Conservation (phyloP, 2,797 vertebrate species). For the Melanotaenia maccullochi region DNA sequence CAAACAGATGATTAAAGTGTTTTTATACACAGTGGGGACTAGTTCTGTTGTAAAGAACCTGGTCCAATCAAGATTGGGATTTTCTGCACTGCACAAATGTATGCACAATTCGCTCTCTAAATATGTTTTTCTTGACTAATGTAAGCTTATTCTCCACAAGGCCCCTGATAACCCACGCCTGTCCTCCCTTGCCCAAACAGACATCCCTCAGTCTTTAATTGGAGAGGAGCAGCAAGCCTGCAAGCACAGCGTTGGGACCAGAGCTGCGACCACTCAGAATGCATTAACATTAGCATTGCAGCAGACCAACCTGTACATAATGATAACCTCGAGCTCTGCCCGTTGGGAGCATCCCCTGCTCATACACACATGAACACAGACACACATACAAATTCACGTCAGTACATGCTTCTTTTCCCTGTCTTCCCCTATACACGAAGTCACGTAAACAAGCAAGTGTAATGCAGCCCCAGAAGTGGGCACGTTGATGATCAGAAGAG, state of each 20-base stretch:
- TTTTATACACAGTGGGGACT: slow-evolving; percentile 28
- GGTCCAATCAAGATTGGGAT: slow-evolving; percentile 49
- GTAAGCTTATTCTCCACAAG: slow-evolving; percentile 62
- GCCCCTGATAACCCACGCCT: slow-evolving; percentile 56
- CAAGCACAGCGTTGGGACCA: slow-evolving; percentile 64
- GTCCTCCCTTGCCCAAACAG: slow-evolving; percentile 66
- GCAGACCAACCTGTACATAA: slow-evolving; percentile 71
- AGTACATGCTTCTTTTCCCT: slow-evolving; percentile 48
- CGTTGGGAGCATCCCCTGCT: slow-evolving; percentile 63
- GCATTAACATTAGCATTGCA: slow-evolving; percentile 79
- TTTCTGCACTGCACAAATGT: slow-evolving; percentile 43
- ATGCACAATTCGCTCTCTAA: slow-evolving; percentile 63
- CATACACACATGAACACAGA: slow-evolving; percentile 37
- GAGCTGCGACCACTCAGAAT: slow-evolving; percentile 64
- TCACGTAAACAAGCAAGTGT: slow-evolving; percentile 76
- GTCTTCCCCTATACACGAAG: slow-evolving; percentile 51
- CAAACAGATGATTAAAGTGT: slow-evolving; percentile 15
- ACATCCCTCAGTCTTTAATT: slow-evolving; percentile 76
- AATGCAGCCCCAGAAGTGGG: slow-evolving; percentile 66
- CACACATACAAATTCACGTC: slow-evolving; percentile 15
- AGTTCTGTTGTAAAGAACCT: slow-evolving; percentile 41
- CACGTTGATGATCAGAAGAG: slow-evolving; percentile 49
- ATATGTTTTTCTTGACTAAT: slow-evolving; percentile 65
- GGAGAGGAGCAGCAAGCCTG: slow-evolving; percentile 68
- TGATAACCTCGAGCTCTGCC: slow-evolving; percentile 77